Conservation (phyloP, 1,140 invertebrate genomes). For the Zeugodacus cucurbitae region DNA sequence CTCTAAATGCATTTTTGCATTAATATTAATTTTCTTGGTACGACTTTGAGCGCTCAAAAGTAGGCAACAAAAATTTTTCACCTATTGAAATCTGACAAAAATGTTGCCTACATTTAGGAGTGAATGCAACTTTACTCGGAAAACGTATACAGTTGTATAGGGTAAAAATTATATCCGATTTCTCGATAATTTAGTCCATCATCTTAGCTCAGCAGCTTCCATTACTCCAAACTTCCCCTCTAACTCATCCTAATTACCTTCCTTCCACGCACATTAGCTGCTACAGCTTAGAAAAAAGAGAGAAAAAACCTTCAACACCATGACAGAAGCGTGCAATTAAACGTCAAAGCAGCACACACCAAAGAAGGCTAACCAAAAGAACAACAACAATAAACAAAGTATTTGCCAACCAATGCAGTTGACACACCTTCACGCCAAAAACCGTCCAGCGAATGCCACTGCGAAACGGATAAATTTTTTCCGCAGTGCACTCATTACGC, state of each 20-base stretch:
- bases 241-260: background rate
- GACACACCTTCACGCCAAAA: constrained; percentile 23
- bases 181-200: background rate
- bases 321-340: background rate
- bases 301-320: background rate
- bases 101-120: too few species aligned
- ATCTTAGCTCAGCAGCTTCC: background rate
- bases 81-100: too few species aligned
- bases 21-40: too few species aligned
- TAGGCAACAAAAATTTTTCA: too few species aligned
- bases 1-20: too few species aligned
- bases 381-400: background rate
- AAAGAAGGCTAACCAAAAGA: background rate
- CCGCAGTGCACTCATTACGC: constrained; percentile 16
- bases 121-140: background rate
- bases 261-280: background rate
- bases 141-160: background rate
- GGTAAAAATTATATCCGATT: too few species aligned
- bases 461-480: background rate
- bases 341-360: background rate
- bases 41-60: too few species aligned
- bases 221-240: background rate
- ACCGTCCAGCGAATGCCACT: background rate
- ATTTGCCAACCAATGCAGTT: background rate
- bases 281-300: background rate